Evolutionary conservation across 2,888 invertebrate species (phyloP), one percentile per base, ranked within the genome.

Genomic region (Lypha dubia): DNA sequence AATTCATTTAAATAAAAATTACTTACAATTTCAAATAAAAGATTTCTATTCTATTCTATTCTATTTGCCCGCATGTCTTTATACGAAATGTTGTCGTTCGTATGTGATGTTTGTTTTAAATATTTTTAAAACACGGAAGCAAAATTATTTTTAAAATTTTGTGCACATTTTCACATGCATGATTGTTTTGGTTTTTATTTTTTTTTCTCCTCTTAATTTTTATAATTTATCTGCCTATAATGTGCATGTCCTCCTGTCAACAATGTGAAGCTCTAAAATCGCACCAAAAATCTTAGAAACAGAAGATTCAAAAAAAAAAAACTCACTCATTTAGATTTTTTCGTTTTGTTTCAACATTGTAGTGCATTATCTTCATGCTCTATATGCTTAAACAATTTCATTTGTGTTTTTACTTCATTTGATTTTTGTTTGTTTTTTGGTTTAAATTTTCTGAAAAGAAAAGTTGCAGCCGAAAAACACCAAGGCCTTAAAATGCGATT

Each of bases 311-410:
- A 46, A 28, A 22, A 15, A 20, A 60, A 41, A 56, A 63, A 28
- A 20, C 49, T 20, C 49, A 7, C 17, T 49, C 49, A 38, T 20
- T 22, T 15, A 49, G 65, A 22, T 38, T n/a, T n/a, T n/a, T 73
- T 70, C 62, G 46, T 70, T 63, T 68, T 83, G 74, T 22, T 79
- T 41, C 35, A 65, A 65, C 56, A 83, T 70, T 79, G 62, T 70
- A 65, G 41, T 67, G 35, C 79, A 83, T 83, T 83, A 83, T 83
- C 83, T 79, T 79, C 51, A 83, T 83, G 83, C 83, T 83, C 83
- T 70, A 79, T 41, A 83, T 79, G 83, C 65, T 60, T 20, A 79
- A 83, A 70, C 70, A 81, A 84, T 76, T 84, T 71, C 70, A 65
- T 84, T 79, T 74, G 49, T 53, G 38, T 63, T 79, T 74, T 83